Percentiles rank a stretch among this genome's conserved stretches.
phyloP scores from a whole-genome alignment of 2,113 vertebrate species.

The Lampris megalopsis region DNA sequence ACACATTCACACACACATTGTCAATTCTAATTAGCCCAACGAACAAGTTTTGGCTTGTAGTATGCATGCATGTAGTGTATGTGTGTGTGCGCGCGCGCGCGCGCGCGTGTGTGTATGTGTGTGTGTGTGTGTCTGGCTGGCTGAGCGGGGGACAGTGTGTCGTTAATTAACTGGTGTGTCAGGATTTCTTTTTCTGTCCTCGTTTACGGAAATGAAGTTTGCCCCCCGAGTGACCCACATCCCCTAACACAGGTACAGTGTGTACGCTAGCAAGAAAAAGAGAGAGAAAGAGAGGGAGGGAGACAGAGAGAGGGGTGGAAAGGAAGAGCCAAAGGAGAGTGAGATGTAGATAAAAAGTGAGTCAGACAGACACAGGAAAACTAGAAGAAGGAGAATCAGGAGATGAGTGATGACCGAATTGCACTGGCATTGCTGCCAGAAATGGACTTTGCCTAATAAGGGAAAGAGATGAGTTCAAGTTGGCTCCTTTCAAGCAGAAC shows the following conservation, averaged over 20 bases:
- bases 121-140: conserved; percentile 32
- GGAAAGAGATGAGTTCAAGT: conserved; percentile 32
- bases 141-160: conserved; percentile 52
- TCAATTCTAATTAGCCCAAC: conserved; percentile 77
- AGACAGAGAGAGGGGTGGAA: neutral
- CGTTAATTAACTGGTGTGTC: conserved; percentile 65
- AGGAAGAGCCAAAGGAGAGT: neutral
- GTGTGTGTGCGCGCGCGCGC: neutral
- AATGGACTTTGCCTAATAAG: conserved; percentile 62
- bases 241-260: conserved; percentile 45
- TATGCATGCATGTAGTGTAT: neutral
- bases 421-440: neutral
- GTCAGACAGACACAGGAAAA: neutral
- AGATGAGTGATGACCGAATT: conserved; percentile 3
- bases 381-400: neutral
- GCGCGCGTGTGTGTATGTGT: conserved; percentile 13
- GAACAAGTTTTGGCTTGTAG: conserved; percentile 58
- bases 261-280: neutral
- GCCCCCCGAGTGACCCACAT: conserved; percentile 66
- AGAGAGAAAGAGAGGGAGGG: conserved; percentile 27
- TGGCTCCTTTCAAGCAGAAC: conserved; percentile 9
- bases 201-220: conserved; percentile 75
- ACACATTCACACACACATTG: conserved; percentile 40
- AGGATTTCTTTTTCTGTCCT: conserved; percentile 76
- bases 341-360: neutral